These are phyloP conservation scores for Onychostoma macrolepis DNA, from an alignment of 2,113 vertebrate species.

Conservation along the genomic window DNA sequence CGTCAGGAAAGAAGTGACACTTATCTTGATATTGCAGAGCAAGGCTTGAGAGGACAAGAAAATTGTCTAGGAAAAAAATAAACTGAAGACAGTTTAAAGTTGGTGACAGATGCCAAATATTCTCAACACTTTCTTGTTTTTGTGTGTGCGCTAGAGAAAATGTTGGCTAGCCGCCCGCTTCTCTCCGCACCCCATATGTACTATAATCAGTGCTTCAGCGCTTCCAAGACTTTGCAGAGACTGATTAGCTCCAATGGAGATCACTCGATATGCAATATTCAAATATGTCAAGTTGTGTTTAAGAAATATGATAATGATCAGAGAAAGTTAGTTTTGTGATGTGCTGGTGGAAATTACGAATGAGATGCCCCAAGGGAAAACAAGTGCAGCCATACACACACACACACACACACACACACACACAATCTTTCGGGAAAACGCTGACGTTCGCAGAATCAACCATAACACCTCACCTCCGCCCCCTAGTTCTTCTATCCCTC, in stretches of 20 bases:
- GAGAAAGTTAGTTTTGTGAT: slow-evolving; percentile 8
- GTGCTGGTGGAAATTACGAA: slow-evolving; percentile 14
- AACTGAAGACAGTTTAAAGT: slow-evolving; percentile 36
- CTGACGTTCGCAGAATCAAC: slow-evolving; percentile 50
- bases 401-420: slow-evolving; percentile 13
- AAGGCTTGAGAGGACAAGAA: slow-evolving; percentile 10
- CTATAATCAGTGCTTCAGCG: neutral
- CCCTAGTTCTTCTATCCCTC: slow-evolving; percentile 50
- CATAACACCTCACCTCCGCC: slow-evolving; percentile 54
- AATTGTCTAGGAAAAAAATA: slow-evolving; percentile 38
- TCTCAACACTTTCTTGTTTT: slow-evolving; percentile 13
- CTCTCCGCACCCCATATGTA: slow-evolving; percentile 30
- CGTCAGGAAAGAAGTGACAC: slow-evolving; percentile 27
- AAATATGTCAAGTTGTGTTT: slow-evolving; percentile 18
- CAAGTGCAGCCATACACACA: neutral
- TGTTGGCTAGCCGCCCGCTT: neutral
- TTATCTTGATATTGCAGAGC: slow-evolving; percentile 38
- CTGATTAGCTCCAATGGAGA: slow-evolving; percentile 25
- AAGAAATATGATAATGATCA: slow-evolving; percentile 33
- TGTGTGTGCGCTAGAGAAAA: neutral
- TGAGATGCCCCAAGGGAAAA: neutral
- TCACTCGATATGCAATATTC: slow-evolving; percentile 21
- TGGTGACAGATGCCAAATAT: slow-evolving; percentile 20
- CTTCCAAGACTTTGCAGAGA: slow-evolving; percentile 27
- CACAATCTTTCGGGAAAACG: slow-evolving; percentile 26